phyloP scores from a whole-genome alignment of 1,140 invertebrate species.

The Drosophila nasuta region DNA sequence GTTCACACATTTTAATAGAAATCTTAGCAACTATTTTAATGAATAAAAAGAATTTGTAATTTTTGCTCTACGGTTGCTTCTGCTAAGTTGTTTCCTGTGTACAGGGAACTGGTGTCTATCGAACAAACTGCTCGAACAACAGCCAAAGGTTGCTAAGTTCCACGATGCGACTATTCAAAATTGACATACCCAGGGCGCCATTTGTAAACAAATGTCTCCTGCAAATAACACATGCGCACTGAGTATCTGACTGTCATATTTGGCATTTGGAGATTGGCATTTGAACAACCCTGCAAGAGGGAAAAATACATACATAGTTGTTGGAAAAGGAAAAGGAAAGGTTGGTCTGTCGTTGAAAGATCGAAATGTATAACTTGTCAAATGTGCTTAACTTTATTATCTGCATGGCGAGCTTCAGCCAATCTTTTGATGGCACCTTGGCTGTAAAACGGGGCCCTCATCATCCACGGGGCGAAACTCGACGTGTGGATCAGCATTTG shows the following conservation, averaged over 20 bases:
- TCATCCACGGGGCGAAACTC: constrained; percentile 87
- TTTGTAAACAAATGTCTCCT: neutral
- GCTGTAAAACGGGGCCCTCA: constrained; percentile 87
- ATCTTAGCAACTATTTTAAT: constrained; percentile 22
- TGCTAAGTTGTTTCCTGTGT: neutral
- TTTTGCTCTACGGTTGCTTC: constrained; percentile 14
- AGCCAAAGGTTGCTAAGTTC: constrained; percentile 49
- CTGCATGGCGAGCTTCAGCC: constrained; percentile 76
- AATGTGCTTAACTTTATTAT: constrained; percentile 80
- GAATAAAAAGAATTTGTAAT: constrained; percentile 31
- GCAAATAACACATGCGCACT: constrained; percentile 40
- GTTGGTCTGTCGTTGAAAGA: too few species aligned
- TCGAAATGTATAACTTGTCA: constrained; percentile 75
- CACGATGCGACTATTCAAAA: constrained; percentile 42
- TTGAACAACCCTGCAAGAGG: constrained; percentile 29
- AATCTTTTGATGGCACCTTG: constrained; percentile 63
- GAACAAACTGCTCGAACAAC: constrained; percentile 31
- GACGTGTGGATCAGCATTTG: constrained; percentile 88
- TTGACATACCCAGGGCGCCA: constrained; percentile 21
- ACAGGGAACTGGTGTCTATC: constrained; percentile 25
- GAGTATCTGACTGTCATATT: constrained; percentile 17
- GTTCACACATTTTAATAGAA: constrained; percentile 71
- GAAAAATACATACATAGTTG: constrained; percentile 16
- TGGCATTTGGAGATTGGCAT: constrained; percentile 52
- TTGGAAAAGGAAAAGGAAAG: neutral